Evolutionary conservation across 2,888 invertebrate species (phyloP), one percentile per base, ranked within the genome.

Genomic region (Nematopogon swammerdamellus): DNA sequence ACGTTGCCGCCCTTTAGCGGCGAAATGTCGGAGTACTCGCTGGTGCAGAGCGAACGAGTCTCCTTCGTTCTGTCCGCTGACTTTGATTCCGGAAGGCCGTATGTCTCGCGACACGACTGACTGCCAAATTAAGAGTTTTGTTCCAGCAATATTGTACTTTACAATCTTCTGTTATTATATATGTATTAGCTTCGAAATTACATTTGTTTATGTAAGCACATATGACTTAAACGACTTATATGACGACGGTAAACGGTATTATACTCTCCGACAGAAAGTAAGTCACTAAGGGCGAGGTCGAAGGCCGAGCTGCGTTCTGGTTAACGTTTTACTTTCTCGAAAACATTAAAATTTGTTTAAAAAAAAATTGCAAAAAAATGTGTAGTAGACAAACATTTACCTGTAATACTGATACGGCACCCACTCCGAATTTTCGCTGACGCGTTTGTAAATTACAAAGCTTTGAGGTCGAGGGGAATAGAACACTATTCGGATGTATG

Each of bases 21-120:
- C 0, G 97, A 95, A 57, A 99, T 97, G 63, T 98, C 98, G 3
- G 97, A 97, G 74, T 93, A 98, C 65, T 97, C 97, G 54, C 95
- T 92, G n/a, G 94, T 96, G 67, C 99, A 99, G n/a, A 98, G 84
- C 0, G 98, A 95, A 52, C 91, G 83, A 0, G 95, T 94, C 68
- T 98, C 97, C 20, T 89, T 89, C 0, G 89, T 89, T 3, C 87
- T 80, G 49, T 89, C 85, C 0, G 86, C 84, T 20, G 87, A 83
- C 46, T 85, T 83, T 20, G 85, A 85, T 57, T 96, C 95, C 2
- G 90, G 89, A 46, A 95, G 73, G 0, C 88, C 87, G 67, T 97
- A 99, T 0, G 94, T 97, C 53, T 92, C 91, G 29, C 92, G 87
- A 65, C 99, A 99, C 0, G 93, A 90, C 8, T 93, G 93, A 72